These are phyloP conservation scores for Manis javanica DNA, from an alignment of 2,797 vertebrate genomes.

Conservation along the genomic window DNA sequence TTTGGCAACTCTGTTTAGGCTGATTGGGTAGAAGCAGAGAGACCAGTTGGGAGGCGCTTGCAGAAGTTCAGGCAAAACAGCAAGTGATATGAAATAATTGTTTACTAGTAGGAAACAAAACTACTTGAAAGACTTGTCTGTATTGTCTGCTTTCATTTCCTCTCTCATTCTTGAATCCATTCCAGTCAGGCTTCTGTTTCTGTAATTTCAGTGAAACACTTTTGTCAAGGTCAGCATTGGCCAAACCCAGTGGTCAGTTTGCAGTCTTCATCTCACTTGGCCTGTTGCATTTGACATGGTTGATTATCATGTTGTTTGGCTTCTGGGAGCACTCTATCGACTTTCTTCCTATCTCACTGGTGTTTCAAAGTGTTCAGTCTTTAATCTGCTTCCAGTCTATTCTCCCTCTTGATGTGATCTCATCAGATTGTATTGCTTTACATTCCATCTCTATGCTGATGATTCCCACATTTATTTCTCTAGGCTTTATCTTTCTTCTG, in stretches of 20 bases:
- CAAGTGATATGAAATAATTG: slow-evolving; percentile 3
- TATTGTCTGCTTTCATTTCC: slow-evolving; percentile 12
- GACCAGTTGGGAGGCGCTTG: neutral
- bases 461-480: neutral
- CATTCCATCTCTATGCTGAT: neutral
- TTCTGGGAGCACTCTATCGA: neutral
- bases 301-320: neutral
- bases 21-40: neutral
- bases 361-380: neutral
- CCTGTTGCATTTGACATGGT: slow-evolving; percentile 10
- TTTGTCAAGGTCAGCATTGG: neutral
- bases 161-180: neutral
- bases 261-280: neutral
- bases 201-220: neutral
- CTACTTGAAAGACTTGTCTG: neutral
- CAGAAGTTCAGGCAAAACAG: neutral
- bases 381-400: neutral
- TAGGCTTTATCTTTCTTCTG: slow-evolving; percentile 5
- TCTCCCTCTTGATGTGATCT: neutral
- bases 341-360: slow-evolving; percentile 27
- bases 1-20: neutral
- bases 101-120: neutral
- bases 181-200: neutral
- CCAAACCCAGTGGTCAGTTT: neutral
- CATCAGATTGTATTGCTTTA: slow-evolving; percentile 22